Percentiles rank a stretch among this genome's conserved stretches.
phyloP scores from a whole-genome alignment of 1,140 invertebrate genomes.

The Acromyrmex charruanus region DNA sequence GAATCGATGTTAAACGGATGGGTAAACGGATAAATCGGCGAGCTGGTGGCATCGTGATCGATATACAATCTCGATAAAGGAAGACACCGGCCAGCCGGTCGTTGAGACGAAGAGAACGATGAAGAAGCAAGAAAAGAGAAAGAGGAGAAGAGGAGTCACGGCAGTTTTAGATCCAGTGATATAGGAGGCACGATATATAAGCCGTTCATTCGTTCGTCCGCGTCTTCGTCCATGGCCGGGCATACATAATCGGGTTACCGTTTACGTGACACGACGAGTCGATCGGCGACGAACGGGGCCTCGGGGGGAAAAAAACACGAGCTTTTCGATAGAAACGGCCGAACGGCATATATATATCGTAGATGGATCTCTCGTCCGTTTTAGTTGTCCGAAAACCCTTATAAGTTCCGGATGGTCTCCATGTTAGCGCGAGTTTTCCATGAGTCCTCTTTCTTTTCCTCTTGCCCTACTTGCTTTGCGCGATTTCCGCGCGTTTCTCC shows the following conservation, averaged over 20 bases:
- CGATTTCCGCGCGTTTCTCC: not conserved
- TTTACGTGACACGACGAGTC: slow-evolving; percentile 36
- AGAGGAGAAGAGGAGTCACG: not conserved
- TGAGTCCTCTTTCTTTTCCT: not conserved
- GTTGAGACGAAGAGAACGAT: not conserved
- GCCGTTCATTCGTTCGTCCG: not conserved
- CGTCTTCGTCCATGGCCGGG: slow-evolving; percentile 25
- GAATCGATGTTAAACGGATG: slow-evolving; percentile 23
- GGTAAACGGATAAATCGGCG: not conserved
- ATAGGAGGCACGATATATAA: slow-evolving; percentile 48
- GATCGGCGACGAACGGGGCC: not conserved
- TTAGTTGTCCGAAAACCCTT: slow-evolving; percentile 30
- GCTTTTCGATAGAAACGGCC: slow-evolving; percentile 13
- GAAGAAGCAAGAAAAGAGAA: too few relatives aligned
- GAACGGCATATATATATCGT: not conserved
- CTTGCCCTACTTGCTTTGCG: not conserved
- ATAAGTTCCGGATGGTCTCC: not conserved
- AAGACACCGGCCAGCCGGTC: not conserved
- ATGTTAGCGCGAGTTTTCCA: not conserved
- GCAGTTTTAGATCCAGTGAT: slow-evolving; percentile 49
- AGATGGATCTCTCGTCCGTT: not conserved
- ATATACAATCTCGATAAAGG: slow-evolving; percentile 53
- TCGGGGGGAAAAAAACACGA: slow-evolving; percentile 10
- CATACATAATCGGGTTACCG: slow-evolving; percentile 52
- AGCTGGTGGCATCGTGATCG: slow-evolving; percentile 29